Base-by-base conservation (phyloP, 2,888 invertebrate genomes). In the Sarcophaga rosellei region DNA sequence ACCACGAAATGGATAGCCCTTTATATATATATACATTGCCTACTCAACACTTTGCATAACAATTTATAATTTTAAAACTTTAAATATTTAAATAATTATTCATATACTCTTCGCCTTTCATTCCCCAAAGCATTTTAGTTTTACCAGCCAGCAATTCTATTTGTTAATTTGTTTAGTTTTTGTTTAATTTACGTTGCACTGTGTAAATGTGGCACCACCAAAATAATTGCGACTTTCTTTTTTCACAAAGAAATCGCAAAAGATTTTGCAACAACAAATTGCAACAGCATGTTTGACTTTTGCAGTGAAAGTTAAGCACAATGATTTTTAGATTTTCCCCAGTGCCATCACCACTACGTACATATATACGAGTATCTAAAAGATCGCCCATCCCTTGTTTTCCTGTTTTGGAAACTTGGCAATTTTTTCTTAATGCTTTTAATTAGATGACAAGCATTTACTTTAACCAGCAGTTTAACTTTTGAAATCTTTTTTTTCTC, bases 371-470 rank as follows among this genome's bases (percentile, higher is more conserved):
- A 4, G 4, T 35, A 35, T 1, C 35, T 6, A 35, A n/a, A n/a
- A n/a, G n/a, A n/a, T 8, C 35, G 8, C 35, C 35, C 35, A 35
- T 35, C 35, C 8, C 35, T 35, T 35, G 10, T 35, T 35, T 35
- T 35, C 35, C 2, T 25, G 0, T 35, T n/a, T 63, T 1, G 11
- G n/a, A 61, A 62, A 73, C 57, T 66, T 66, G 45, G 2, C 47
- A 35, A 44, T n/a, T 47, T 68, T 68, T 68, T 53, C 35, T 45
- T 69, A 44, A 53, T 35, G 65, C 76, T 77, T 77, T 81, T 77
- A 84, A 84, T 81, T 76, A 81, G 62, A 81, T 59, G 73, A 77
- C 80, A 73, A 68, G 47, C 69, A 63, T 63, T 70, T 69, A 15
- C 47, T 23, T 74, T 47, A 63, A 74, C 69, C 21, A 23, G 57